Evolutionary conservation across 2,113 vertebrate genomes (phyloP).

Genomic region (Rousettus leschenaultii): DNA sequence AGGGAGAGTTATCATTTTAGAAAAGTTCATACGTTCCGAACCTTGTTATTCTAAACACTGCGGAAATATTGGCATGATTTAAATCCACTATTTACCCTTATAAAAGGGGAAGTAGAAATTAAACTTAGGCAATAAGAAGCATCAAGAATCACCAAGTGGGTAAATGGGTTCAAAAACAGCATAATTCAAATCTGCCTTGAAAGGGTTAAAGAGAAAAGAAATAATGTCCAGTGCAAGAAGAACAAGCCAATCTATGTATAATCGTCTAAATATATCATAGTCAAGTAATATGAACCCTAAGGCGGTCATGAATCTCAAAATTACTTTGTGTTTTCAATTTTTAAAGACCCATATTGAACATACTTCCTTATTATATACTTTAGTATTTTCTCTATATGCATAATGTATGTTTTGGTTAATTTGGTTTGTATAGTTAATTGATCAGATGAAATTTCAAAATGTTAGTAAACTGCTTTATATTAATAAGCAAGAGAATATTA

Average conservation of each 20-base stretch:
- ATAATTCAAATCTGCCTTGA: conserved; percentile 11
- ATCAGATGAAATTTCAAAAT: conserved; percentile 65
- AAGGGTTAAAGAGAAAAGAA: conserved; percentile 44
- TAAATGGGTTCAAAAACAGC: not conserved
- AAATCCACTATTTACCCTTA: not conserved
- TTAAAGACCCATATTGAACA: conserved; percentile 79
- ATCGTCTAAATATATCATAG: conserved; percentile 83
- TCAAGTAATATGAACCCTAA: conserved; percentile 79
- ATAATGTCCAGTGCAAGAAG: conserved; percentile 72
- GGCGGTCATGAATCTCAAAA: conserved; percentile 80
- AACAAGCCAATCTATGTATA: conserved; percentile 79
- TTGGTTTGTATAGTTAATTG: conserved; percentile 76
- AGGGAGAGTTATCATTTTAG: not conserved
- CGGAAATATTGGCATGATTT: not conserved
- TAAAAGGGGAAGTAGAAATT: not conserved
- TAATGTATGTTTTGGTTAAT: conserved; percentile 73
- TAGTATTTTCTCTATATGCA: conserved; percentile 81
- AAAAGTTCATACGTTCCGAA: not conserved
- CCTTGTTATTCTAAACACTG: not conserved
- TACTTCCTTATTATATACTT: conserved; percentile 81
- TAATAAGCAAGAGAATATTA: conserved; percentile 43
- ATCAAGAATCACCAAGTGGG: not conserved
- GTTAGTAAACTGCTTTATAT: conserved; percentile 37
- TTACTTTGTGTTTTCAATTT: conserved; percentile 78
- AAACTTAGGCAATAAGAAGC: not conserved